phyloP scores from a whole-genome alignment of 1,140 invertebrate genomes.

The Diploscapter pachys region DNA sequence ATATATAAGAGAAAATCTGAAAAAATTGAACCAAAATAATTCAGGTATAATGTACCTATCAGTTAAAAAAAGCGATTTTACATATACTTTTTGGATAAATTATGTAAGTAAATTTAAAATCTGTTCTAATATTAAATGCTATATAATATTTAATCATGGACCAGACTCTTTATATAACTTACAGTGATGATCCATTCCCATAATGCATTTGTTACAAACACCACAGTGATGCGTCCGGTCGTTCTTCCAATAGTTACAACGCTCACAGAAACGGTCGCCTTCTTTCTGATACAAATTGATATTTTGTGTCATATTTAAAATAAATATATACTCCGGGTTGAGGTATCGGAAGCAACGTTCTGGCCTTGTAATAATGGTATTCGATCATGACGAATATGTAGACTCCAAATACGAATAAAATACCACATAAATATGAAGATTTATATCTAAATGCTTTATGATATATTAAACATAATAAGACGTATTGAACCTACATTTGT shows the following conservation, averaged over 20 bases:
- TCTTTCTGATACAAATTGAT: constrained; percentile 37
- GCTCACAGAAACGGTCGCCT: constrained; percentile 68
- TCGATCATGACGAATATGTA: constrained; percentile 49
- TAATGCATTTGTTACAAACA: constrained; percentile 69
- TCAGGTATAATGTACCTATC: too few species aligned
- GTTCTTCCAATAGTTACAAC: constrained; percentile 79
- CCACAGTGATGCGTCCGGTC: constrained; percentile 83
- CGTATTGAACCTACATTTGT: constrained; percentile 27
- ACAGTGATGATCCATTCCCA: constrained; percentile 58
- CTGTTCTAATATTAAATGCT: too few species aligned
- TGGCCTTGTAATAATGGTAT: constrained; percentile 52
- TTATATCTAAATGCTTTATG: constrained; percentile 34
- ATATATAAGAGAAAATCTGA: too few species aligned
- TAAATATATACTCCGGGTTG: constrained; percentile 44
- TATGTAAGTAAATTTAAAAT: too few species aligned
- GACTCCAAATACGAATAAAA: constrained; percentile 38
- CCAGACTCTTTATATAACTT: neutral
- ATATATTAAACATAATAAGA: constrained; percentile 7
- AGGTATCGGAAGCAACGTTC: constrained; percentile 40
- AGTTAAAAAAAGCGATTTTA: too few species aligned
- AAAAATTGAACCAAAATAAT: too few species aligned
- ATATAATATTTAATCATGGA: too few species aligned
- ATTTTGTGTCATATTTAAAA: constrained; percentile 11
- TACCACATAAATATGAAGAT: constrained; percentile 23
- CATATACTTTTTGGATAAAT: too few species aligned